These are phyloP conservation scores for Sinocyclocheilus rhinocerous DNA, from an alignment of 2,113 vertebrate genomes.

Conservation along the genomic window DNA sequence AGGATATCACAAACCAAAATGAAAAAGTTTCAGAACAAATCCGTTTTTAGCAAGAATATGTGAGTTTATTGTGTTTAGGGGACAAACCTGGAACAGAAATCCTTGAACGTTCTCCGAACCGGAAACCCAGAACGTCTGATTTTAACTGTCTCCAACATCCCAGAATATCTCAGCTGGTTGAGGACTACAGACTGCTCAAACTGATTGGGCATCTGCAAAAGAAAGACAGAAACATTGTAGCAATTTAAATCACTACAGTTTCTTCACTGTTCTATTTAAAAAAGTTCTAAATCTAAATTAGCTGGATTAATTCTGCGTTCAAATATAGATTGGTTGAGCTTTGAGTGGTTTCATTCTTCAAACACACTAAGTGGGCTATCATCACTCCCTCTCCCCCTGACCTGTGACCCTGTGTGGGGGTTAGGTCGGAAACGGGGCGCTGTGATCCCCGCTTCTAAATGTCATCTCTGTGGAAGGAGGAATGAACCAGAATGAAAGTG, in stretches of 20 bases:
- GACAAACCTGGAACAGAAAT: conserved; percentile 89
- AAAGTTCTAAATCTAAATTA: not conserved
- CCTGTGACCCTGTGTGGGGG: conserved; percentile 48
- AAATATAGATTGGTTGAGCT: conserved; percentile 29
- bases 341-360: conserved; percentile 35
- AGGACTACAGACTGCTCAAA: conserved; percentile 95
- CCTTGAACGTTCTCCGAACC: conserved; percentile 86
- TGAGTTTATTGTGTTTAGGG: not conserved
- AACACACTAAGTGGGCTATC: conserved; percentile 31
- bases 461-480: conserved; percentile 50
- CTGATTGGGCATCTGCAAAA: conserved; percentile 88
- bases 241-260: not conserved
- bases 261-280: not conserved
- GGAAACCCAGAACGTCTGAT: conserved; percentile 93
- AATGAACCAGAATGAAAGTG: conserved; percentile 26
- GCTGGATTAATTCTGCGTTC: conserved; percentile 17
- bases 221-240: conserved; percentile 19
- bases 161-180: conserved; percentile 96
- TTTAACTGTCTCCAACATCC: conserved; percentile 95
- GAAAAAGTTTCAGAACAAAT: not conserved
- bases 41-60: not conserved
- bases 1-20: not conserved
- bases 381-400: conserved; percentile 27
- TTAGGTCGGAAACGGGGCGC: conserved; percentile 50
- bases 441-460: conserved; percentile 50